Conservation (phyloP, 2,797 vertebrate species). For the Nannoperca obscura region DNA sequence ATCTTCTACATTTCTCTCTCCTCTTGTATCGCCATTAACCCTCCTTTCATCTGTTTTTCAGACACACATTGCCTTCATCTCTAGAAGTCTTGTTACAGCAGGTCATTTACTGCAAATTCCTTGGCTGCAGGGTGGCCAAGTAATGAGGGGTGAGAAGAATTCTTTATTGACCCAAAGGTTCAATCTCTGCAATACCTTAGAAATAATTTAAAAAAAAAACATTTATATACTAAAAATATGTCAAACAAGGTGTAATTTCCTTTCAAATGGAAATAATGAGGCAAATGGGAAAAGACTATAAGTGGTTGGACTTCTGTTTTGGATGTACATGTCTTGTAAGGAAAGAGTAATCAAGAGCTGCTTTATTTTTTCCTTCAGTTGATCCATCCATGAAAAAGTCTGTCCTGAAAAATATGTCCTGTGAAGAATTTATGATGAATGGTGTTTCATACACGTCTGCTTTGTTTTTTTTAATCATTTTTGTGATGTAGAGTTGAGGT, state of each 20-base stretch:
- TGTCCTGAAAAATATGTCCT: not conserved
- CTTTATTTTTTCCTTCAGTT: not conserved
- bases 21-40: conserved; percentile 56
- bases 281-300: not conserved
- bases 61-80: conserved; percentile 54
- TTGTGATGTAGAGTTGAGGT: conserved; percentile 19
- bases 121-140: conserved; percentile 17
- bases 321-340: not conserved
- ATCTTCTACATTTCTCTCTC: conserved; percentile 52
- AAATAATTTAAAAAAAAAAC: not conserved
- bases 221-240: not conserved
- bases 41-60: conserved; percentile 68
- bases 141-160: conserved; percentile 2
- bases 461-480: conserved; percentile 37
- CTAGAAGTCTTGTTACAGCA: conserved; percentile 22
- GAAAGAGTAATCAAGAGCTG: not conserved
- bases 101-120: conserved; percentile 42
- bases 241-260: not conserved
- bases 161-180: conserved; percentile 22
- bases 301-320: not conserved
- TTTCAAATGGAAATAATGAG: too few species aligned
- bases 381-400: not conserved
- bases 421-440: conserved; percentile 7
- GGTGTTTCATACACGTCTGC: conserved; percentile 1
- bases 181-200: conserved; percentile 17